These are phyloP conservation scores for Lacerta viridis DNA, from an alignment of 2,797 vertebrate species.

Conservation along the genomic window DNA sequence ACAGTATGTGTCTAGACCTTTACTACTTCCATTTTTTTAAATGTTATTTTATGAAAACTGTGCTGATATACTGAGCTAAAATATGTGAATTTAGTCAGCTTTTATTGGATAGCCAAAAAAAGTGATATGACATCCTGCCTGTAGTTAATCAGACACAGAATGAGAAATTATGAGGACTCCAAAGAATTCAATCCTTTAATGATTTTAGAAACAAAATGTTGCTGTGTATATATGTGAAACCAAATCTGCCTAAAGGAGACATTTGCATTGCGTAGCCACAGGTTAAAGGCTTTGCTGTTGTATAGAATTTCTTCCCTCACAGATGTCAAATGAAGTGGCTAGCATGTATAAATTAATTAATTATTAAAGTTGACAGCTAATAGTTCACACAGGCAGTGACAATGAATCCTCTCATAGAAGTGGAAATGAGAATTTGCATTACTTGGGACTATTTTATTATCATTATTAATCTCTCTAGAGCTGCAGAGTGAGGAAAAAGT, in stretches of 20 bases:
- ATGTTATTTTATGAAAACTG: neutral
- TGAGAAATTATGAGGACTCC: neutral
- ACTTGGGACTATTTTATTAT: neutral
- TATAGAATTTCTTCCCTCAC: neutral
- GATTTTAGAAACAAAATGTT: neutral
- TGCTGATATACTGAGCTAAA: neutral
- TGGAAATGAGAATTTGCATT: conserved; percentile 4
- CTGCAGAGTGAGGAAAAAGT: neutral
- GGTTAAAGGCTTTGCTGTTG: neutral
- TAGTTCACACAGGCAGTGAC: neutral
- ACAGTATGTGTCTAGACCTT: neutral
- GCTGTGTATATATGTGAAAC: neutral
- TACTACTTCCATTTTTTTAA: neutral
- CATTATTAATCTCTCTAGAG: neutral
- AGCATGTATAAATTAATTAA: conserved; percentile 6
- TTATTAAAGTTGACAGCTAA: conserved; percentile 17
- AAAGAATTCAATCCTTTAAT: neutral
- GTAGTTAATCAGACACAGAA: neutral
- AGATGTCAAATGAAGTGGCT: neutral
- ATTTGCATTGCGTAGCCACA: neutral
- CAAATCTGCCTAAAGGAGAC: neutral
- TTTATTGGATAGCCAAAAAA: neutral
- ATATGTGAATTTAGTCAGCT: neutral
- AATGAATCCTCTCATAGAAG: neutral
- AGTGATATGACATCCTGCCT: neutral